Evolutionary conservation across 2,797 vertebrate species (phyloP).

Genomic region (Crotalus adamanteus): DNA sequence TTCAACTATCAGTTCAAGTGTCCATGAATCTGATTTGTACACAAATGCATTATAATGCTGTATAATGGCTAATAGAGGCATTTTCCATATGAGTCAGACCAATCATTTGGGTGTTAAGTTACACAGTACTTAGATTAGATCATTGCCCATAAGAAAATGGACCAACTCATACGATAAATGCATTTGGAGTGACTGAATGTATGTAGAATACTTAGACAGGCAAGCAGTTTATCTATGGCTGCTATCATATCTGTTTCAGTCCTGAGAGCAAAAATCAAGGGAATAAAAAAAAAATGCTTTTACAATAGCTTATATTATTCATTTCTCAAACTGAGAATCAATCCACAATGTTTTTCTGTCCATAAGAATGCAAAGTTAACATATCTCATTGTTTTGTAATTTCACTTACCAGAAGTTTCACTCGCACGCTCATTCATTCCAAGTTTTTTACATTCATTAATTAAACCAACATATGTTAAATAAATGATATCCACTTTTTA

Average conservation of each 20-base stretch:
- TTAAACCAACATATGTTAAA: conserved; percentile 5
- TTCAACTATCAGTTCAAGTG: background rate
- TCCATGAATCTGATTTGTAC: background rate
- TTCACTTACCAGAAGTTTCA: background rate
- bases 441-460: background rate
- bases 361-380: conserved; percentile 19
- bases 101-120: background rate
- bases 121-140: background rate
- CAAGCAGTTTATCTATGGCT: background rate
- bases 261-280: background rate
- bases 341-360: background rate
- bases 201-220: background rate
- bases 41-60: background rate
- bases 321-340: conserved; percentile 31
- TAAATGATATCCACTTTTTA: background rate
- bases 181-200: background rate
- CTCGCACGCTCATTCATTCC: background rate
- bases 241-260: background rate
- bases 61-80: background rate
- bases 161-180: background rate
- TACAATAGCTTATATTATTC: conserved; percentile 22
- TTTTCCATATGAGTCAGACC: background rate
- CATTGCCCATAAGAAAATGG: background rate
- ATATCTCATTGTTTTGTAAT: background rate
- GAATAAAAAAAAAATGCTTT: background rate